phyloP scores from a whole-genome alignment of 92 coral and sea anemone genomes.

The Isaurus tuberculatus region DNA sequence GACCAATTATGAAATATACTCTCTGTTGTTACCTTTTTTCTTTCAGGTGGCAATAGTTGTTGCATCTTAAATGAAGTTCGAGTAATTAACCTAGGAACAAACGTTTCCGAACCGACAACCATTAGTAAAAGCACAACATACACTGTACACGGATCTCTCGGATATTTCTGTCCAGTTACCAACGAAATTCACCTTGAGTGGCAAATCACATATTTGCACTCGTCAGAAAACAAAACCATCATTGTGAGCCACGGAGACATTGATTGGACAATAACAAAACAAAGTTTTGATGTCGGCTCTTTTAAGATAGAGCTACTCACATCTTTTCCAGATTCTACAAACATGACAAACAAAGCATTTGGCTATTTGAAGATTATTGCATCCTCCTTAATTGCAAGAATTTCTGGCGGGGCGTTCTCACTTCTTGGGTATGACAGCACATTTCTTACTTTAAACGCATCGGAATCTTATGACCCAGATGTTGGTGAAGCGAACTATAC shows the following conservation, averaged over 20 bases:
- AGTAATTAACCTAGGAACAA: background rate
- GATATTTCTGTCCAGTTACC: slow-evolving; percentile 8
- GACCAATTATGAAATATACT: background rate
- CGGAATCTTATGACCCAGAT: slow-evolving; percentile 63
- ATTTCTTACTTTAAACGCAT: slow-evolving; percentile 50
- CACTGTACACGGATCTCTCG: slow-evolving; percentile 23
- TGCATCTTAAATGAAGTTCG: slow-evolving; percentile 34
- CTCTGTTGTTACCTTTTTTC: background rate
- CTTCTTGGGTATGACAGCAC: slow-evolving; percentile 33
- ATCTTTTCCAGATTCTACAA: background rate
- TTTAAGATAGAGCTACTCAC: slow-evolving; percentile 38
- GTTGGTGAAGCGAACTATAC: slow-evolving; percentile 29
- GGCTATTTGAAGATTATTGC: slow-evolving; percentile 37
- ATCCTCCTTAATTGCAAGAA: slow-evolving; percentile 47
- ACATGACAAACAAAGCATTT: background rate
- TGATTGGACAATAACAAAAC: slow-evolving; percentile 29
- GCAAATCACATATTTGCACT: slow-evolving; percentile 1
- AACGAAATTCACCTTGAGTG: background rate
- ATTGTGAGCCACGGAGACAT: background rate
- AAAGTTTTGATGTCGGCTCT: slow-evolving; percentile 37
- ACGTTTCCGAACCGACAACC: background rate
- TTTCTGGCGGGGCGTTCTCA: slow-evolving; percentile 46
- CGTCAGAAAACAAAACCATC: background rate
- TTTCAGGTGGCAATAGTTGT: background rate
- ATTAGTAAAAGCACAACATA: slow-evolving; percentile 1